Conservation (phyloP, 1,140 invertebrate species). For the Stegodyphus dumicola region DNA sequence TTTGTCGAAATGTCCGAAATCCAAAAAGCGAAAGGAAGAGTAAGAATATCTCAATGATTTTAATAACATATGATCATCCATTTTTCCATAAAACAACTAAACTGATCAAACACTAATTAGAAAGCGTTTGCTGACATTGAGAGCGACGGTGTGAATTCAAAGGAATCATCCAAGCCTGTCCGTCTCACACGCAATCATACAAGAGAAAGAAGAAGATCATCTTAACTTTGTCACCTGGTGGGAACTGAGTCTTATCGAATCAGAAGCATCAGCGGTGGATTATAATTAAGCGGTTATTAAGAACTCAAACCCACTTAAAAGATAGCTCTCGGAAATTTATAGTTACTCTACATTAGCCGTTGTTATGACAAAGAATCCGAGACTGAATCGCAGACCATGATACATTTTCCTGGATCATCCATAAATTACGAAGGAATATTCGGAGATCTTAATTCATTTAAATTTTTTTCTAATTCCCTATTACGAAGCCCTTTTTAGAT, state of each 20-base stretch:
- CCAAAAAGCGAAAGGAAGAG: too few species aligned
- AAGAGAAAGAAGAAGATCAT: slow-evolving; percentile 8
- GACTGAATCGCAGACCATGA: slow-evolving; percentile 7
- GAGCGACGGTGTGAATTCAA: slow-evolving; percentile 30
- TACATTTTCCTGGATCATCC: neutral
- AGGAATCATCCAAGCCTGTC: slow-evolving; percentile 26
- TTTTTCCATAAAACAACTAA: slow-evolving; percentile 33
- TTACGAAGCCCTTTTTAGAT: too few species aligned
- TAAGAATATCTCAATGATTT: neutral
- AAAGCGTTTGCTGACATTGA: neutral
- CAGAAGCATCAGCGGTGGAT: slow-evolving; percentile 21
- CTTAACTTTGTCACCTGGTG: slow-evolving; percentile 37
- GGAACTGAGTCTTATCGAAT: slow-evolving; percentile 30
- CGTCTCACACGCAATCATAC: slow-evolving; percentile 37
- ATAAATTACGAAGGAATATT: neutral
- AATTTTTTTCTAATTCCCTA: too few species aligned
- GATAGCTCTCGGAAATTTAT: slow-evolving; percentile 40
- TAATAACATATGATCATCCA: slow-evolving; percentile 42
- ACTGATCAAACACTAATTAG: slow-evolving; percentile 13
- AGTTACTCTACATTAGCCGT: slow-evolving; percentile 47
- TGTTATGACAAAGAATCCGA: slow-evolving; percentile 39
- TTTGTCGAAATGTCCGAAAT: too few species aligned
- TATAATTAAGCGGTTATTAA: slow-evolving; percentile 54
- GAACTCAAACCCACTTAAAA: slow-evolving; percentile 14
- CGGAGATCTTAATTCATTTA: neutral